These are phyloP conservation scores for Poecilia velifera DNA, from an alignment of 2,797 vertebrate genomes.

Conservation along the genomic window DNA sequence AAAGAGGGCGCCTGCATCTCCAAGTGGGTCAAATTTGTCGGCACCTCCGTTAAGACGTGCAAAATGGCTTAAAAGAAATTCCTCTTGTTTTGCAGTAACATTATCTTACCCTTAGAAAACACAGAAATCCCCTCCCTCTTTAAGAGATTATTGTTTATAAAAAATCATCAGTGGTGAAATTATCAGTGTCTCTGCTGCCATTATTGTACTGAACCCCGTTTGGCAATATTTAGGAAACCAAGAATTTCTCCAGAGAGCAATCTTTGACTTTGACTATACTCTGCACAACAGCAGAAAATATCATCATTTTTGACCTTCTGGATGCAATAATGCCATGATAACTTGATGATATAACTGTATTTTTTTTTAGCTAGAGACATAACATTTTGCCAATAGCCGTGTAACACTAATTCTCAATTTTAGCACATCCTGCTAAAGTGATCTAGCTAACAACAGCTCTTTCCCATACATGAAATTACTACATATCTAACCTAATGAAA, in stretches of 20 bases:
- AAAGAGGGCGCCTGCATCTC: constrained; percentile 33
- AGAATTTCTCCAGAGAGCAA: not conserved
- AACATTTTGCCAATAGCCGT: not conserved
- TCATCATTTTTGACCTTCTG: not conserved
- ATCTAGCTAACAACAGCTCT: not conserved
- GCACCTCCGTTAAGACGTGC: not conserved
- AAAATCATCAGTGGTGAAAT: not conserved
- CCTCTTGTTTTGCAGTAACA: not conserved
- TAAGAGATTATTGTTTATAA: not conserved
- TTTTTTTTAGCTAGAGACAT: no score
- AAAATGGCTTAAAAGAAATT: not conserved
- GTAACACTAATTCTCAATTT: not conserved
- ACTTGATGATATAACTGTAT: not conserved
- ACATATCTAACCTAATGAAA: not conserved
- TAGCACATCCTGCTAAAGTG: not conserved
- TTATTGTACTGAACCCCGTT: not conserved
- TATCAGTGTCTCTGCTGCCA: not conserved
- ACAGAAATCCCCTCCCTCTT: not conserved
- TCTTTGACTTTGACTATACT: not conserved
- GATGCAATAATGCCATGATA: not conserved
- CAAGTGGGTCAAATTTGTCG: not conserved
- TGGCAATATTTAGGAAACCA: not conserved
- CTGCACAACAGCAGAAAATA: not conserved
- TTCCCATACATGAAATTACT: not conserved
- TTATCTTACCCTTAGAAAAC: not conserved